phyloP scores from a whole-genome alignment of 1,140 invertebrate species.

The Zaprionus lachaisei region DNA sequence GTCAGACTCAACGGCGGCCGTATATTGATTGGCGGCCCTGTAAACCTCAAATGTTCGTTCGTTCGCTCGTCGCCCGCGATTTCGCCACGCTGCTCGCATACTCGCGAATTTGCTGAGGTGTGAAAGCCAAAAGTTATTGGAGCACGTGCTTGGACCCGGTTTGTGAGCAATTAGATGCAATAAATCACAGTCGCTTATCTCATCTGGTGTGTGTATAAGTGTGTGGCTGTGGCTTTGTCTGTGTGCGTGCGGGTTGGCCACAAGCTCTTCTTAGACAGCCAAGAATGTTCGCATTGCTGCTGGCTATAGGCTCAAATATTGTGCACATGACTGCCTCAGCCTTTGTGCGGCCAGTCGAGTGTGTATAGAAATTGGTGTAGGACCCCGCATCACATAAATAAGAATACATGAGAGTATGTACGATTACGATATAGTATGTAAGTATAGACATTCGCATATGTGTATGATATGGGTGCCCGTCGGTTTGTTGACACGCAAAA shows the following conservation, averaged over 20 bases:
- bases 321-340: conserved; percentile 37
- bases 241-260: conserved; percentile 23
- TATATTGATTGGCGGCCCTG: conserved; percentile 67
- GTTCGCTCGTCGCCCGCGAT: not conserved
- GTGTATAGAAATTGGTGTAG: conserved; percentile 23
- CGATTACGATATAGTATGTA: not conserved
- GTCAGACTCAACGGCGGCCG: conserved; percentile 29
- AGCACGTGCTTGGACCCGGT: conserved; percentile 58
- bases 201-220: conserved; percentile 8
- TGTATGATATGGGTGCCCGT: conserved; percentile 13
- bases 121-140: conserved; percentile 74
- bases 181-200: conserved; percentile 73
- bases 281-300: conserved; percentile 37
- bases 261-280: conserved; percentile 31
- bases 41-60: conserved; percentile 52
- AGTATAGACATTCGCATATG: not conserved
- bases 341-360: conserved; percentile 29
- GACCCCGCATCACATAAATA: conserved; percentile 2
- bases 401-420: conserved; percentile 4
- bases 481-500: conserved; percentile 34
- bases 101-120: conserved; percentile 66
- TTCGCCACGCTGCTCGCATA: conserved; percentile 1
- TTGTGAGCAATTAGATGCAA: conserved; percentile 75
- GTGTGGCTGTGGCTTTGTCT: not conserved
- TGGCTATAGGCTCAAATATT: conserved; percentile 48